A percentile compares a stretch with the other conserved stretches of the same genome.
Evolutionary conservation across 2,113 vertebrate genomes (phyloP).

Genomic region (Siphamia tubifer): DNA sequence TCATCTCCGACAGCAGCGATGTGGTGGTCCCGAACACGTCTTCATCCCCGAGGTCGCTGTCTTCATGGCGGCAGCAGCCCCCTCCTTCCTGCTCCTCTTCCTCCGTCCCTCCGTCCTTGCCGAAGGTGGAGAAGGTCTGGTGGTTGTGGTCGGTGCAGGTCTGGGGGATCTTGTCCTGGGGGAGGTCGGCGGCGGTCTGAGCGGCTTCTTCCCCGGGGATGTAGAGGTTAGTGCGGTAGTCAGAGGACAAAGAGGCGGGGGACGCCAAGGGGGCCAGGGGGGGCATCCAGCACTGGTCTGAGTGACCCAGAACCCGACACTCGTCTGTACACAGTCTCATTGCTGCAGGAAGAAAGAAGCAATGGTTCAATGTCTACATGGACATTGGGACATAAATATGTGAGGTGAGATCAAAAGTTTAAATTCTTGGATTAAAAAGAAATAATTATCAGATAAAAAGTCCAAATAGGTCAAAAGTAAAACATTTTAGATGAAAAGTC

Average conservation of each 20-base stretch:
- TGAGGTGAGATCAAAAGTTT: too few species aligned
- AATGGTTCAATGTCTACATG: too few species aligned
- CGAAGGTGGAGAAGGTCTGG: conserved; percentile 96
- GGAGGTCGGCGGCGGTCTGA: conserved; percentile 66
- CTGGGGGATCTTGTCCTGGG: conserved; percentile 86
- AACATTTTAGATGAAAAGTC: too few species aligned
- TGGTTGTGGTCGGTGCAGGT: conserved; percentile 68
- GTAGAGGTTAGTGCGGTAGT: conserved; percentile 96
- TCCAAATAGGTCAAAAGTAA: too few species aligned
- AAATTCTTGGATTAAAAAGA: too few species aligned
- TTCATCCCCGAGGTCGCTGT: conserved; percentile 54
- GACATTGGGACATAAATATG: too few species aligned
- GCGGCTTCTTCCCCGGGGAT: conserved; percentile 91
- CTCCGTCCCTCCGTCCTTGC: conserved; percentile 83
- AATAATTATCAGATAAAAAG: too few species aligned
- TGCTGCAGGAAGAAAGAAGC: conserved; percentile 73
- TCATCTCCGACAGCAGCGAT: conserved; percentile 95
- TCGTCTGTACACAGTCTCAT: conserved; percentile 96
- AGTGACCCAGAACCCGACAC: conserved; percentile 94
- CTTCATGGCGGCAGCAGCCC: conserved; percentile 57
- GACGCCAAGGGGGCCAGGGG: conserved; percentile 89
- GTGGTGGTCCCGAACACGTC: conserved; percentile 81
- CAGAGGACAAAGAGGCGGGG: conserved; percentile 85
- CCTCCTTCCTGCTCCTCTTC: conserved; percentile 57
- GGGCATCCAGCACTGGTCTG: conserved; percentile 99